Evolutionary conservation across 1,140 invertebrate genomes (phyloP).

Genomic region (Idris sp.): DNA sequence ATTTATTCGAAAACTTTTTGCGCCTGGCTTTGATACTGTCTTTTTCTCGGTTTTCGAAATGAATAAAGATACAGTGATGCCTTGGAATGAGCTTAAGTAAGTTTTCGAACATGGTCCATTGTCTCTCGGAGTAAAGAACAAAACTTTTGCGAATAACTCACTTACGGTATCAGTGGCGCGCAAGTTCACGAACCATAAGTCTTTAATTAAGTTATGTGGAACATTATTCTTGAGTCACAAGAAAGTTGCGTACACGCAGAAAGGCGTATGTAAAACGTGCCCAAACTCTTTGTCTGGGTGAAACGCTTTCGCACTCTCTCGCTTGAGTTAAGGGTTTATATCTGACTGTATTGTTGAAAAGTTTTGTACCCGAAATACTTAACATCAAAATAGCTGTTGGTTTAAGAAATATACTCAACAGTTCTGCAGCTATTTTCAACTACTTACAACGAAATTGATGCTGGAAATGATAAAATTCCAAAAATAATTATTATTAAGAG

Average conservation of each 20-base stretch:
- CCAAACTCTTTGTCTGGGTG: constrained; percentile 33
- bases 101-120: constrained; percentile 60
- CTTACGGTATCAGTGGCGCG: constrained; percentile 50
- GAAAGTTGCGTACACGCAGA: constrained; percentile 54
- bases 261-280: constrained; percentile 36
- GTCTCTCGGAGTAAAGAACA: constrained; percentile 51
- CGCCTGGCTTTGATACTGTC: constrained; percentile 37
- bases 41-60: constrained; percentile 49
- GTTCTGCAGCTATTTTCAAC: no score
- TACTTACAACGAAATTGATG: no score
- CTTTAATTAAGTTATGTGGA: constrained; percentile 60
- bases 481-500: no score
- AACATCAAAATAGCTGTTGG: not conserved
- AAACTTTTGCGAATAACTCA: constrained; percentile 59
- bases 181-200: constrained; percentile 53
- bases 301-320: constrained; percentile 25
- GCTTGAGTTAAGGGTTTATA: constrained; percentile 38
- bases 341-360: constrained; percentile 21
- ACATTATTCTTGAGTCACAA: constrained; percentile 45
- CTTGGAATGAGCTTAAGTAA: constrained; percentile 56
- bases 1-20: constrained; percentile 56
- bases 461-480: no score
- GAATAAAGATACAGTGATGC: constrained; percentile 62
- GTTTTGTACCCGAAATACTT: constrained; percentile 21
- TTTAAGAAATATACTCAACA: no score